Base-by-base conservation (phyloP, 1,140 invertebrate genomes). In the Brachionus angularis region DNA sequence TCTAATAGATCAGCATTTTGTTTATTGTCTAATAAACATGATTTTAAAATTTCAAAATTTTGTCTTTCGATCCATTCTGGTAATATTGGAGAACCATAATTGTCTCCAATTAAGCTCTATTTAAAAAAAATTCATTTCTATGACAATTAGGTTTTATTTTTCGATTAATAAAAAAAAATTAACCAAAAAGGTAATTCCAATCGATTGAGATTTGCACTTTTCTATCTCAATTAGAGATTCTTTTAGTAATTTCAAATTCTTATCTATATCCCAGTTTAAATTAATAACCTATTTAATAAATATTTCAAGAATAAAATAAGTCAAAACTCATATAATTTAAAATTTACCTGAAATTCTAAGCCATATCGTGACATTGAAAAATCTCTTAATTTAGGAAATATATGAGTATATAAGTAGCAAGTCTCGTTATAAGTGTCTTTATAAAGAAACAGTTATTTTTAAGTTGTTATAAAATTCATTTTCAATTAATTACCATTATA, bases 321-420 rank as follows among this genome's bases (percentile, higher is more conserved):
- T n/a, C n/a, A n/a, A 49, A n/a, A 27, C 3, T 25, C 7, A 18
- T 58, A 7, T 10, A 58, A 34, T 36, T 0, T 3, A 58, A 50
- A 67, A 31, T 21, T n/a, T 67, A 67, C 62, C 36, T 47, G 42
- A 67, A 67, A 67, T n/a, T 67, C 62, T 18, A 67, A 21, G 0
- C 62, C 62, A 47, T 67, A 67, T 67, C 62, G 21, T 2, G 39
- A 67, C 18, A 67, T 67, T 21, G 39, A 67, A 36, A 47, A 67
- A 4, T 67, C 62, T 31, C 62, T 27, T 10, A 67, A 33, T 23
- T 50, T 46, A 8, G 62, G 62, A 33, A 47, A 46, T 8, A 67
- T 33, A 18, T 31, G 18, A 33, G 8, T 47, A 25, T 33, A 47
- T 27, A 67, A 50, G 29, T 29, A 46, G 47, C 5, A 21, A 10